Evolutionary conservation across 2,113 vertebrate species (phyloP).

Genomic region (Pteronura brasiliensis): DNA sequence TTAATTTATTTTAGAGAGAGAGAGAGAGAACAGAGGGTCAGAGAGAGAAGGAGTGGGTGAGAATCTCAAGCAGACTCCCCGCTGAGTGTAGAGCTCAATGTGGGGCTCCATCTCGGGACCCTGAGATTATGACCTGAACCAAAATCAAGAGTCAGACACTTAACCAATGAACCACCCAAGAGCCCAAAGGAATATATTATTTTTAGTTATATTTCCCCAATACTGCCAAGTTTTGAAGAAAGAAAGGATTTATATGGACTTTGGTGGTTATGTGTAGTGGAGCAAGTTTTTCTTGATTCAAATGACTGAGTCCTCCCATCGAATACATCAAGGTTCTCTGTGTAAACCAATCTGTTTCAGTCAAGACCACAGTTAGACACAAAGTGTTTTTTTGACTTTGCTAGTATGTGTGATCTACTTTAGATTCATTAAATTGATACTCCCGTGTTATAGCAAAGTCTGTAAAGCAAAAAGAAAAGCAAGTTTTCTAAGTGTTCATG

Average conservation of each 20-base stretch:
- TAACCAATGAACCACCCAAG: not conserved
- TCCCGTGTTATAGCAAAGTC: not conserved
- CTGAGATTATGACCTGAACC: not conserved
- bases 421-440: not conserved
- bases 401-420: not conserved
- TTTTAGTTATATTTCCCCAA: not conserved
- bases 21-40: not conserved
- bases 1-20: not conserved
- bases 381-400: not conserved
- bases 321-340: not conserved
- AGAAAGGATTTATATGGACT: not conserved
- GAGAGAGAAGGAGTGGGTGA: not conserved
- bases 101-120: not conserved
- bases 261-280: not conserved
- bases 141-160: not conserved
- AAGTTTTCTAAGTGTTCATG: not conserved
- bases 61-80: not conserved
- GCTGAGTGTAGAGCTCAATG: not conserved
- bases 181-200: not conserved
- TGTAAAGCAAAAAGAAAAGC: not conserved
- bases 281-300: not conserved
- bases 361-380: not conserved
- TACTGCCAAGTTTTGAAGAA: not conserved
- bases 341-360: not conserved
- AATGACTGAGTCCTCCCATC: not conserved